Evolutionary conservation across 2,113 vertebrate species (phyloP).

Genomic region (Microcebus lehilahytsara): DNA sequence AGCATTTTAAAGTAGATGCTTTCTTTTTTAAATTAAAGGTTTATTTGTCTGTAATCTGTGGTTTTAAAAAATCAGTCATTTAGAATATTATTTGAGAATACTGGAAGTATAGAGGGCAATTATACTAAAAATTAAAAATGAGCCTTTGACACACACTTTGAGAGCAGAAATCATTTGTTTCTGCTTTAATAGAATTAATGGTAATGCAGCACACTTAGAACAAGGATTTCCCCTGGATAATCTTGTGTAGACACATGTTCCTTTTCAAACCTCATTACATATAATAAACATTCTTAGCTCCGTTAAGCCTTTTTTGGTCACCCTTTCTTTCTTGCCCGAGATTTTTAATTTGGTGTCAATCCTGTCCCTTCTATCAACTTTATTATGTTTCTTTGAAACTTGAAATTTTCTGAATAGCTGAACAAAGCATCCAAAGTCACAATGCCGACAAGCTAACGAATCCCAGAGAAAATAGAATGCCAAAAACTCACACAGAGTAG

Average conservation of each 20-base stretch:
- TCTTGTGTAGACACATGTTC: neutral
- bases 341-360: neutral
- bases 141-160: neutral
- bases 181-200: neutral
- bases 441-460: neutral
- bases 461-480: constrained; percentile 11
- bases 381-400: neutral
- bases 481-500: neutral
- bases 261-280: neutral
- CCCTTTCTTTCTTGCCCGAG: neutral
- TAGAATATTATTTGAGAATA: constrained; percentile 14
- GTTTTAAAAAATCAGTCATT: neutral
- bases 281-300: neutral
- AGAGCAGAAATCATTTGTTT: constrained; percentile 17
- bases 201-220: neutral
- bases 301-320: neutral
- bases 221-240: neutral
- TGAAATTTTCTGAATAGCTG: neutral
- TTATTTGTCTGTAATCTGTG: neutral
- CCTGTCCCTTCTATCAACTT: neutral
- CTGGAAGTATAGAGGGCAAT: neutral
- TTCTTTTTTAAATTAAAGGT: neutral
- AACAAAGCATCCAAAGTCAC: neutral
- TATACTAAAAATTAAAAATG: neutral
- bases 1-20: neutral